These are phyloP conservation scores for Apis florea DNA, from an alignment of 1,140 invertebrate genomes.

Conservation along the genomic window DNA sequence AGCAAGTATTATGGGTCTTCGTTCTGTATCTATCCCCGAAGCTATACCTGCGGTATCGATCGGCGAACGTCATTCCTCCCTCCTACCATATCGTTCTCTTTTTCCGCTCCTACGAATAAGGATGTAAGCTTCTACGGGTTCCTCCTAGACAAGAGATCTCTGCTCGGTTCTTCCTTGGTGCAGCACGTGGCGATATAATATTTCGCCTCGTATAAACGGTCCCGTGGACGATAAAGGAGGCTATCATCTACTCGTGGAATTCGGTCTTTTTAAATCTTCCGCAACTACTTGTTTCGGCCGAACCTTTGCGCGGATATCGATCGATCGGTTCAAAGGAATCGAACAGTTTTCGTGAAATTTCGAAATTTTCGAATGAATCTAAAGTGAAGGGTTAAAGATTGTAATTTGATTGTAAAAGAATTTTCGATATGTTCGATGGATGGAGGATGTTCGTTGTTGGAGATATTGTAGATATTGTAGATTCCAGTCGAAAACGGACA, in stretches of 20 bases:
- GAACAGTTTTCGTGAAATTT: too few relatives aligned
- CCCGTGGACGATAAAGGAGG: slow-evolving; percentile 5
- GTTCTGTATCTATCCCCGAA: slow-evolving; percentile 4
- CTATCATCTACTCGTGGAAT: slow-evolving; percentile 2
- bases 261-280: slow-evolving; percentile 13
- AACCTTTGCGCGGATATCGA: background rate
- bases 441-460: too few relatives aligned
- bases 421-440: too few relatives aligned
- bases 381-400: too few relatives aligned
- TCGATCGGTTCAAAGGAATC: background rate
- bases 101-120: slow-evolving; percentile 36
- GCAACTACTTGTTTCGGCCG: background rate
- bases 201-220: slow-evolving; percentile 13
- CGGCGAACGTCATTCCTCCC: background rate
- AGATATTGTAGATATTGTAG: too few relatives aligned
- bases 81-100: background rate
- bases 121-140: slow-evolving; percentile 34
- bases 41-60: slow-evolving; percentile 40
- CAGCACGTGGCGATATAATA: slow-evolving; percentile 39
- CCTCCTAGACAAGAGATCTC: slow-evolving; percentile 18
- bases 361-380: too few relatives aligned
- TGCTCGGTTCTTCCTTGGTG: slow-evolving; percentile 13
- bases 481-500: too few relatives aligned
- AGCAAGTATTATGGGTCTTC: slow-evolving; percentile 31
- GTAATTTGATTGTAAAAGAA: too few relatives aligned